Conservation (phyloP, 2,113 vertebrate species). For the Columba janthina region DNA sequence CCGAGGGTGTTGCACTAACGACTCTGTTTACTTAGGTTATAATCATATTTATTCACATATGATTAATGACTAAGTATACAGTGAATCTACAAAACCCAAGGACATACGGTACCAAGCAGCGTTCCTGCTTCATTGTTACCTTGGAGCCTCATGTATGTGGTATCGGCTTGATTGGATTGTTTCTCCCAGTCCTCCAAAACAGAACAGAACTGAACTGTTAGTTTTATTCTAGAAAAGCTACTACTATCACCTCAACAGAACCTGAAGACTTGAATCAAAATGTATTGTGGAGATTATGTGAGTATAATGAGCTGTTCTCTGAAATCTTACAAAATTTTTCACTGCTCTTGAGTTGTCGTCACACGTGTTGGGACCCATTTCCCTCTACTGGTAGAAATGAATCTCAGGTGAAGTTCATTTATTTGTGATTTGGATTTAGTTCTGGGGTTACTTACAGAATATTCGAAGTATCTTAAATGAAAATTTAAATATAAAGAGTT, state of each 20-base stretch:
- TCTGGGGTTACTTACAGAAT: background rate
- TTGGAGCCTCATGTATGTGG: background rate
- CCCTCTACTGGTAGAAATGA: background rate
- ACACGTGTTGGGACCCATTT: background rate
- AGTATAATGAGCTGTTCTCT: constrained; percentile 60
- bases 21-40: constrained; percentile 63
- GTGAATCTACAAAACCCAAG: background rate
- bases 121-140: background rate
- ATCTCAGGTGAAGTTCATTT: background rate
- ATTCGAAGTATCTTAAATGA: background rate
- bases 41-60: constrained; percentile 47
- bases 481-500: background rate
- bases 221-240: background rate
- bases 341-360: background rate
- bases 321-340: background rate
- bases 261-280: constrained; percentile 17
- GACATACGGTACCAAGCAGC: background rate
- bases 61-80: constrained; percentile 65
- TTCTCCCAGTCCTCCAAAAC: background rate
- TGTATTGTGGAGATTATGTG: constrained; percentile 75
- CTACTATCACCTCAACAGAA: background rate
- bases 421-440: background rate
- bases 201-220: background rate
- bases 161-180: background rate
- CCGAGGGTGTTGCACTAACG: background rate